Conservation (phyloP, 1,140 invertebrate species). For the Drosophila quadrilineata region DNA sequence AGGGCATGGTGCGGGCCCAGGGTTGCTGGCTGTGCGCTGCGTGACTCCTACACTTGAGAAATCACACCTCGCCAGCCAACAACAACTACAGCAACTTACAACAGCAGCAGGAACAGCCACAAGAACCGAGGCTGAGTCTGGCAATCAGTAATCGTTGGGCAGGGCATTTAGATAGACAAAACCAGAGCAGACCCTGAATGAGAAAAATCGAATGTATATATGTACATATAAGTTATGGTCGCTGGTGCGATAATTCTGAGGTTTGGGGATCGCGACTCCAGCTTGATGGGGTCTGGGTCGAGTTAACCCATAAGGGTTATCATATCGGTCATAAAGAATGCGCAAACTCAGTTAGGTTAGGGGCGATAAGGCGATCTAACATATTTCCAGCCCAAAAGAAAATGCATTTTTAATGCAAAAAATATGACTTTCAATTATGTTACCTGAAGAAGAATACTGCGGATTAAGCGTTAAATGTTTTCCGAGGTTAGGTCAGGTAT, state of each 20-base stretch:
- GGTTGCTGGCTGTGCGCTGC: conserved; percentile 54
- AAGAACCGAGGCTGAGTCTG: conserved; percentile 29
- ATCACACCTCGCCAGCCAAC: conserved; percentile 63
- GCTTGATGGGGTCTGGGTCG: background rate
- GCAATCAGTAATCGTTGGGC: conserved; percentile 24
- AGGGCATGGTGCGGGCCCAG: conserved; percentile 17
- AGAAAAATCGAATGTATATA: conserved; percentile 19
- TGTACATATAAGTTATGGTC: conserved; percentile 42
- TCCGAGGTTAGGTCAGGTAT: background rate
- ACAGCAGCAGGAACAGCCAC: conserved; percentile 1
- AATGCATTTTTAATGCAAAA: conserved; percentile 31
- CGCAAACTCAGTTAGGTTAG: background rate
- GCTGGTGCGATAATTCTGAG: conserved; percentile 47
- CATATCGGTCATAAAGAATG: background rate
- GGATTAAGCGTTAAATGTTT: background rate
- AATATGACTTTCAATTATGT: conserved; percentile 6
- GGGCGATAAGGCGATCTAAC: background rate
- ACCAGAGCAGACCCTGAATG: conserved; percentile 37
- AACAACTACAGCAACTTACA: conserved; percentile 20
- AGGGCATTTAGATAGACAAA: conserved; percentile 56
- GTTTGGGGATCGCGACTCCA: background rate
- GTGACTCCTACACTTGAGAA: conserved; percentile 74
- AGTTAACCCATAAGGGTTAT: conserved; percentile 1
- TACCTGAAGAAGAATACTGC: too few species aligned
- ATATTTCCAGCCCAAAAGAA: background rate